Base-by-base conservation (phyloP, 2,888 invertebrate genomes). In the Cosmia trapezina region DNA sequence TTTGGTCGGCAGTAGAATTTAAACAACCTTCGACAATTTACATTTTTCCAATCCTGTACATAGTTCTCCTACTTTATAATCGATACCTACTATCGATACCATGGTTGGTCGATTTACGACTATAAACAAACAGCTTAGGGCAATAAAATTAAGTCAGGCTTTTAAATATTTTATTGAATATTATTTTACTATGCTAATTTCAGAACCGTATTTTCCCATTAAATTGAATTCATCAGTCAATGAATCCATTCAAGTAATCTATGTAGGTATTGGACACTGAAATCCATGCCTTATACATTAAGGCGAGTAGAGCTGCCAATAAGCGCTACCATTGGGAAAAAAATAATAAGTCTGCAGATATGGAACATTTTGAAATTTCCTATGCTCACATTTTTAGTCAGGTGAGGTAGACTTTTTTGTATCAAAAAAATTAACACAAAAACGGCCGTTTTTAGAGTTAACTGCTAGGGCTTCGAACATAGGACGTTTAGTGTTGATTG, bases 101-200 rank as follows among this genome's bases (percentile, higher is more conserved):
- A n/a, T n/a, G n/a, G n/a, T n/a, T n/a, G n/a, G n/a, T n/a, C 22
- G 6, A 53, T 9, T 72, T 59, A 47, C 14, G 43, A 49, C 62
- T 17, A 63, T 72, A 54, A 63, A 65, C 53, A 65, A 66, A 65
- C 59, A 59, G 79, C 53, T 65, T 69, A 69, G 69, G 69, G 73
- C 68, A 67, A 47, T 70, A 69, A 74, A 70, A 77, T 81, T 73
- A 76, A 70, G 33, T 60, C 69, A 12, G 54, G 17, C 22, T 43
- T 69, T 63, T 63, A 78, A 63, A 78, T 76, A 78, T 47, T 78
- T 53, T 63, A 76, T 70, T 79, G 49, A 75, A 71, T 71, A 78
- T 54, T 41, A 41, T 41, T 41, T 49, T 59, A 33, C 28, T 22
- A 62, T 19, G 41, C 41, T 69, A 37, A 78, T 74, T 60, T 49